These are phyloP conservation scores for Dynastes maya DNA, from an alignment of 2,888 invertebrate species.

Conservation along the genomic window DNA sequence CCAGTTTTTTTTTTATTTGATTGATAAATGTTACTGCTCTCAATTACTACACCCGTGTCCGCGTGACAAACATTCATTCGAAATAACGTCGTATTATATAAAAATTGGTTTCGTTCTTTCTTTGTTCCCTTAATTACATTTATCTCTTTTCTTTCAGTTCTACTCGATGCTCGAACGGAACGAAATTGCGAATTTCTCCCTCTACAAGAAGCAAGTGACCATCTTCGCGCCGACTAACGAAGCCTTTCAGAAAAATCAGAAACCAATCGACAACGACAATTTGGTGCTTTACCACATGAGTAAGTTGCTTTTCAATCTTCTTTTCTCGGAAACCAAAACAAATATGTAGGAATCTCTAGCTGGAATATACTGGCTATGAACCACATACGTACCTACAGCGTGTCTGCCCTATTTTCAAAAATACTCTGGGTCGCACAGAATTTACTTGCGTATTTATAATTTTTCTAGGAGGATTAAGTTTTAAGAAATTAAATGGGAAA, in stretches of 20 bases:
- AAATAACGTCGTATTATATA: background rate
- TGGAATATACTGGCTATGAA: no score
- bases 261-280: constrained; percentile 71
- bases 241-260: constrained; percentile 82
- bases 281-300: constrained; percentile 88
- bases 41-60: background rate
- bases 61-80: background rate
- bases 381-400: no score
- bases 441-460: no score
- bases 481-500: no score
- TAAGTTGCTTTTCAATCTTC: constrained; percentile 72
- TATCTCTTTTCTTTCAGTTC: constrained; percentile 78
- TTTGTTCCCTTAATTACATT: constrained; percentile 1
- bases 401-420: no score
- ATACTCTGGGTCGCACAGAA: no score
- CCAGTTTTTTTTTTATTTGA: background rate
- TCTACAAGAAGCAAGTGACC: constrained; percentile 85
- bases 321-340: background rate
- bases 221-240: constrained; percentile 91
- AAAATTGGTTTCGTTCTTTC: background rate
- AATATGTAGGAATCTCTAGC: background rate
- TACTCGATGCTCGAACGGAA: constrained; percentile 82
- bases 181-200: constrained; percentile 80
- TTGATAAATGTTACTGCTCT: background rate
- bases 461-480: no score